Conservation (phyloP, 2,888 invertebrate species). For the Drosophila formosana region DNA sequence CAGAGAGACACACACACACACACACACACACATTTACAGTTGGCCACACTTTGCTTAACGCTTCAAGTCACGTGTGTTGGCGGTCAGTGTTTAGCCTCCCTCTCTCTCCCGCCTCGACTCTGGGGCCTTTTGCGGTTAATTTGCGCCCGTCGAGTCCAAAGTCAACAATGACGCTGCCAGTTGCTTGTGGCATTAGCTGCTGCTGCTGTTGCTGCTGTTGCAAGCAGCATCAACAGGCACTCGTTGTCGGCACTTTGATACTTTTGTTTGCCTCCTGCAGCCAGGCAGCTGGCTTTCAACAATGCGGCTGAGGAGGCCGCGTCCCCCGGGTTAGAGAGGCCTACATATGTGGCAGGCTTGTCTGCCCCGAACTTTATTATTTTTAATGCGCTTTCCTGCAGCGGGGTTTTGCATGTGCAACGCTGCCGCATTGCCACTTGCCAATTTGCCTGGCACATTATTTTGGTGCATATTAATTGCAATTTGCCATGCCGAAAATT, state of each 20-base stretch:
- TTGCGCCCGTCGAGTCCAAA: slow-evolving; percentile 54
- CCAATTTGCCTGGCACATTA: slow-evolving; percentile 56
- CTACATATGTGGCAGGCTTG: slow-evolving; percentile 25
- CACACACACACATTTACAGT: slow-evolving; percentile 17
- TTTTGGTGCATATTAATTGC: slow-evolving; percentile 59
- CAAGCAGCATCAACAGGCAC: slow-evolving; percentile 36
- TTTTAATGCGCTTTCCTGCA: slow-evolving; percentile 47
- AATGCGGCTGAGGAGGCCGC: slow-evolving; percentile 27
- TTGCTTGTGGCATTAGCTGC: slow-evolving; percentile 8
- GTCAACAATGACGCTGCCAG: slow-evolving; percentile 46
- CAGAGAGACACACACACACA: slow-evolving; percentile 6
- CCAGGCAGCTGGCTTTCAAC: slow-evolving; percentile 17
- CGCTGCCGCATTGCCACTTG: slow-evolving; percentile 26
- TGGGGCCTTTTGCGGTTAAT: slow-evolving; percentile 59
- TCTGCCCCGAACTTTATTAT: neutral
- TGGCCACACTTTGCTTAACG: slow-evolving; percentile 29
- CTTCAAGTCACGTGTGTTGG: slow-evolving; percentile 46
- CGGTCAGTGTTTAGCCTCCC: slow-evolving; percentile 6
- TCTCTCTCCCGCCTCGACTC: neutral
- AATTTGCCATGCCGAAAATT: slow-evolving; percentile 37
- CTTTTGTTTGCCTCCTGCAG: slow-evolving; percentile 45
- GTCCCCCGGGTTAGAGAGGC: slow-evolving; percentile 22
- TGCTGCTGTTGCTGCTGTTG: slow-evolving; percentile 6
- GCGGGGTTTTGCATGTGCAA: too few species aligned
- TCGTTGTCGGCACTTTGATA: slow-evolving; percentile 39